Evolutionary conservation across 2,113 vertebrate species (phyloP).

Genomic region (Psophia crepitans): DNA sequence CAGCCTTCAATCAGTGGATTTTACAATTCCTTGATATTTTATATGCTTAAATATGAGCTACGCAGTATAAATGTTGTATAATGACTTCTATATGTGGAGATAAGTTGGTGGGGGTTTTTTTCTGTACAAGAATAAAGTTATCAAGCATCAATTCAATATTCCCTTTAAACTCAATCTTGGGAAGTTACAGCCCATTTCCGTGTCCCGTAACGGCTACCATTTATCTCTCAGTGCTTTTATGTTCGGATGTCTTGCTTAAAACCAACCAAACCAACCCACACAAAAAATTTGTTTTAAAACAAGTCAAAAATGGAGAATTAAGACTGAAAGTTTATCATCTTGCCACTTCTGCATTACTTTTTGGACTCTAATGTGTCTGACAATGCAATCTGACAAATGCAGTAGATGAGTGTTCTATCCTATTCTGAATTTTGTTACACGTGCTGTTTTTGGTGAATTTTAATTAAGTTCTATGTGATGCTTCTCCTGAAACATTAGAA

Average conservation of each 20-base stretch:
- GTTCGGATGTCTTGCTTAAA: neutral
- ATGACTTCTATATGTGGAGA: neutral
- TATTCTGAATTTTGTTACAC: conserved; percentile 22
- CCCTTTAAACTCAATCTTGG: neutral
- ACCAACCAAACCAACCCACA: no score
- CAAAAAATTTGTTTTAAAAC: neutral
- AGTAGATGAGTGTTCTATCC: conserved; percentile 11
- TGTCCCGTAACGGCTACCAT: neutral
- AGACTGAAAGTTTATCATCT: neutral
- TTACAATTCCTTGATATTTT: neutral
- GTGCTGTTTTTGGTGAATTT: conserved; percentile 43
- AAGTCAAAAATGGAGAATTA: neutral
- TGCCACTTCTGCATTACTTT: neutral
- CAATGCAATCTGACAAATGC: neutral
- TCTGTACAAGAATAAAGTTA: neutral
- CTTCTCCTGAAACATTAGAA: conserved; percentile 7
- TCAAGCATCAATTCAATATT: neutral
- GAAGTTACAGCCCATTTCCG: neutral
- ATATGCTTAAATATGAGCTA: neutral
- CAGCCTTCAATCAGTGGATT: neutral
- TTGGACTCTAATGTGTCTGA: neutral
- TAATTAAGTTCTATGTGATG: neutral
- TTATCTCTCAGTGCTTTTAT: neutral
- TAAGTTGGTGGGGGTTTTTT: no score
- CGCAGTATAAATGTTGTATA: no score